Evolutionary conservation across 2,113 vertebrate genomes (phyloP), one percentile per base, ranked within the genome.

Genomic region (Struthidea cinerea): DNA sequence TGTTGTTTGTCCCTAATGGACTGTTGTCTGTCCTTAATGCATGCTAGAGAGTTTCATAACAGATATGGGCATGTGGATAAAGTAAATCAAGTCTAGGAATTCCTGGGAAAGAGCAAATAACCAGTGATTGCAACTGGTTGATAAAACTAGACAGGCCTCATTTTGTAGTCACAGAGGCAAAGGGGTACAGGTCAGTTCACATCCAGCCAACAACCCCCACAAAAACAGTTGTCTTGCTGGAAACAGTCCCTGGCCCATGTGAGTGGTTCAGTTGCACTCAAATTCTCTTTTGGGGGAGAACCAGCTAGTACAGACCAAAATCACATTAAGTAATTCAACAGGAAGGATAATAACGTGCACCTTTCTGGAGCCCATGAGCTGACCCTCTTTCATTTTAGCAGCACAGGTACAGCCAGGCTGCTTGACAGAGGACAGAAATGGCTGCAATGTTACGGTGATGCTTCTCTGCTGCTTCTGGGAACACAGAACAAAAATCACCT

Each of bases 81-180:
- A 90, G 55, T 87, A 94, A 94, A 92, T 53, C 65, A 91, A 90
- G 46, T 68, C n/a, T 57, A 87, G 41, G 41, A 89, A 73, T 78
- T 94, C 81, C 87, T 83, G 84, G 49, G 70, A 96, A 94, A 91
- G 65, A 79, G 37, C 20, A 94, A 75, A 91, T 70, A 92, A 27
- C 6, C 39, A 53, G 9, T 50, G 37, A 59, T 57, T 80, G 20
- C 37, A 74, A 42, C 28, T 49, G 70, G 35, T 70, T 90, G 94
- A 76, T 85, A 93, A 79, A 71, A 79, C 16, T 23, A 13, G 35
- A 52, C 39, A 47, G 60, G 15, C 7, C 16, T 87, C 10, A 52
- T 82, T 85, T 80, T 79, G 42, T 33, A 60, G n/a, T 68, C 67
- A 20, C 69, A 79, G 49, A 76, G 41, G 61, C n/a, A 82, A 94